These are phyloP conservation scores for Clitarchus hookeri DNA, from an alignment of 2,888 invertebrate genomes.

Conservation along the genomic window DNA sequence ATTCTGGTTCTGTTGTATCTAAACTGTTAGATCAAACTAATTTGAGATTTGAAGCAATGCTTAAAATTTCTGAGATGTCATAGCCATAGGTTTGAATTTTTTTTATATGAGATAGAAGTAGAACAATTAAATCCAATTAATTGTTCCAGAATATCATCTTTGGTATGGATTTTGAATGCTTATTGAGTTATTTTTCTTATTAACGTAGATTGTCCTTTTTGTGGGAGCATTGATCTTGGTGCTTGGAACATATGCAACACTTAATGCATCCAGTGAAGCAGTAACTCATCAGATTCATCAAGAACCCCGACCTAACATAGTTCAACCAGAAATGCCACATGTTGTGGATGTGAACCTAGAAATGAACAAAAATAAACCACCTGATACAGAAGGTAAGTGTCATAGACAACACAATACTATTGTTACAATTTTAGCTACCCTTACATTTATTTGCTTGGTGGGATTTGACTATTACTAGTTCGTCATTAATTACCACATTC, in stretches of 20 bases:
- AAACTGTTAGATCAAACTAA: too few species aligned
- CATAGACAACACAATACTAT: not conserved
- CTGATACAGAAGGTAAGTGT: not conserved
- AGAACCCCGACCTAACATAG: not conserved
- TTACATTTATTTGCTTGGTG: not conserved
- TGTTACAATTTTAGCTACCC: not conserved
- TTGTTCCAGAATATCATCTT: too few species aligned
- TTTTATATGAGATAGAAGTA: too few species aligned
- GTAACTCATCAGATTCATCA: slow-evolving; percentile 43
- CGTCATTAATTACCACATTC: too few species aligned
- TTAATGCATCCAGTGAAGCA: slow-evolving; percentile 48
- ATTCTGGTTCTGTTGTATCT: too few species aligned
- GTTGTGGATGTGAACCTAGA: not conserved
- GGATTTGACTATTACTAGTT: too few species aligned
- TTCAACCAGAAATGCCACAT: not conserved
- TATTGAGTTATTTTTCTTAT: too few species aligned
- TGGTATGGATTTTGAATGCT: too few species aligned
- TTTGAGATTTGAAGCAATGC: too few species aligned
- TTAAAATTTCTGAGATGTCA: too few species aligned
- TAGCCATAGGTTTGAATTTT: too few species aligned
- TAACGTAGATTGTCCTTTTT: slow-evolving; percentile 70
- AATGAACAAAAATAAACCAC: slow-evolving; percentile 21
- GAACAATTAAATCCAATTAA: too few species aligned
- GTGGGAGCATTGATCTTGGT: slow-evolving; percentile 87
- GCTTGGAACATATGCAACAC: slow-evolving; percentile 83